These are phyloP conservation scores for Melanotaenia duboulayi DNA, from an alignment of 2,113 vertebrate genomes.

Conservation along the genomic window DNA sequence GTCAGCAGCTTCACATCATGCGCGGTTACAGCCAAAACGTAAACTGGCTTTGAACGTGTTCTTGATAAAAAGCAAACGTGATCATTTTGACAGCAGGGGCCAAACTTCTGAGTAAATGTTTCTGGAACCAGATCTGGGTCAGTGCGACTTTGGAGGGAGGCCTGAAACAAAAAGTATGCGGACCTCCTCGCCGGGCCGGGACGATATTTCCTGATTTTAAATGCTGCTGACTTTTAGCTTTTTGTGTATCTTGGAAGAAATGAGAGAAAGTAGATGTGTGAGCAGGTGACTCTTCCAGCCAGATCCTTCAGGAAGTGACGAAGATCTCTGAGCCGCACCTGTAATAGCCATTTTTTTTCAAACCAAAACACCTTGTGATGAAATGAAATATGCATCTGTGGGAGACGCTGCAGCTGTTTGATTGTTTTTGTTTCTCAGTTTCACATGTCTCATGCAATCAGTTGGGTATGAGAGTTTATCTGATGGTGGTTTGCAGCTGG, in stretches of 20 bases:
- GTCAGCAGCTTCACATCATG: slow-evolving; percentile 23
- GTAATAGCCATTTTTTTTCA: not conserved
- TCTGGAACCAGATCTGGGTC: slow-evolving; percentile 62
- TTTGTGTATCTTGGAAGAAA: slow-evolving; percentile 60
- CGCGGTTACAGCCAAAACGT: slow-evolving; percentile 38
- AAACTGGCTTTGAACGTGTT: slow-evolving; percentile 41
- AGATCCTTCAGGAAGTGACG: slow-evolving; percentile 1
- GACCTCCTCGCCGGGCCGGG: slow-evolving; percentile 35
- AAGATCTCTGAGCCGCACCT: not conserved
- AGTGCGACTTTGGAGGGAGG: slow-evolving; percentile 51
- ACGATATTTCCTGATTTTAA: slow-evolving; percentile 36
- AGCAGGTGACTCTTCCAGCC: slow-evolving; percentile 23
- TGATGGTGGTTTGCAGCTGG: slow-evolving; percentile 13
- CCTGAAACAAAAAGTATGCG: slow-evolving; percentile 33
- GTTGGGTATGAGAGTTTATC: slow-evolving; percentile 24
- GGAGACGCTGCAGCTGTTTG: not conserved
- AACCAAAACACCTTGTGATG: slow-evolving; percentile 20
- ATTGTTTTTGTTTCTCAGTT: slow-evolving; percentile 18
- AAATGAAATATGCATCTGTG: slow-evolving; percentile 14
- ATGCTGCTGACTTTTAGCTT: slow-evolving; percentile 45
- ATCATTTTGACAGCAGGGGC: slow-evolving; percentile 48
- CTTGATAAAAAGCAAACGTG: slow-evolving; percentile 53
- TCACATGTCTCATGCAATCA: slow-evolving; percentile 23
- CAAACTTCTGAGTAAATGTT: slow-evolving; percentile 45
- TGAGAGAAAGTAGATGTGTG: slow-evolving; percentile 27